Conservation (phyloP, 2,797 vertebrate genomes). For the Ciconia nigra region DNA sequence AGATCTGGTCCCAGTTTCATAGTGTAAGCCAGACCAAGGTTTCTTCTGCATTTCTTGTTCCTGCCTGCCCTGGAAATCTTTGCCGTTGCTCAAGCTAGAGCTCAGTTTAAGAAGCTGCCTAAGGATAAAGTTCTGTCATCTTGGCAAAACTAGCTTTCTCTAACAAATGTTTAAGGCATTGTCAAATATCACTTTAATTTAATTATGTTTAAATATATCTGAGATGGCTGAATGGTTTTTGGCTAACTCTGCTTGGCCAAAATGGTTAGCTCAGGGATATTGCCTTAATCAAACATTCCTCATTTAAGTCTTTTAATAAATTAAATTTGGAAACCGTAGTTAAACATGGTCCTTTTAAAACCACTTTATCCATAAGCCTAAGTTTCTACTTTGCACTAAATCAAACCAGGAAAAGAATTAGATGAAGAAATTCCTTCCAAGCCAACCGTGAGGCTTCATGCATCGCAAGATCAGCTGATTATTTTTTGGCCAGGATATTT, state of each 20-base stretch:
- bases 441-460: not conserved
- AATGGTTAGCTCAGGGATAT: not conserved
- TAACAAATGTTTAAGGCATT: constrained; percentile 1
- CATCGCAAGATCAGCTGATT: not conserved
- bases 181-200: constrained; percentile 15
- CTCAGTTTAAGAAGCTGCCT: constrained; percentile 8
- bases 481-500: not conserved
- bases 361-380: not conserved
- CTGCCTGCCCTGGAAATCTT: not conserved
- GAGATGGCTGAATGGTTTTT: not conserved
- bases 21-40: not conserved
- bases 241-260: not conserved
- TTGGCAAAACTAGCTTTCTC: not conserved
- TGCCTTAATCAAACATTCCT: constrained; percentile 1
- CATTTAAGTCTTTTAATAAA: not conserved
- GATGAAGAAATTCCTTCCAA: not conserved
- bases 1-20: not conserved
- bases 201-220: not conserved
- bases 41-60: constrained; percentile 19
- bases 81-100: not conserved
- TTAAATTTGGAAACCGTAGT: not conserved
- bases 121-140: constrained; percentile 14
- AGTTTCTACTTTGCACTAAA: not conserved
- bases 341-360: not conserved
- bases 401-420: not conserved